Conservation (phyloP, 2,113 vertebrate species). For the Antechinus stuartii region DNA sequence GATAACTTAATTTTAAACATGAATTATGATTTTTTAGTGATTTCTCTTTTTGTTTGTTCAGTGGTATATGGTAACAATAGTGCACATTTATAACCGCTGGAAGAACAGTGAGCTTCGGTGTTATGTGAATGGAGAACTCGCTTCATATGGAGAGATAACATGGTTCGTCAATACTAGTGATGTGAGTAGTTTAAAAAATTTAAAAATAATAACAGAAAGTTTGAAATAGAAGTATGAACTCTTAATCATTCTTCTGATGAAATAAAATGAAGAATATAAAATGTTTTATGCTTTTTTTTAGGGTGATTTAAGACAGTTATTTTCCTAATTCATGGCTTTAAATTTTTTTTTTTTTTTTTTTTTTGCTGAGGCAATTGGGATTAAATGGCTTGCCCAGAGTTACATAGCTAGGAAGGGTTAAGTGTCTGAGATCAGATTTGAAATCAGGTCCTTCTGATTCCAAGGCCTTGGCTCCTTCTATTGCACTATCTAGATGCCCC, state of each 20-base stretch:
- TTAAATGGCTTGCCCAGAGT: too few species aligned
- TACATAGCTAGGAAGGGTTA: too few species aligned
- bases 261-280: constrained; percentile 10
- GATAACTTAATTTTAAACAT: neutral
- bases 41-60: constrained; percentile 73
- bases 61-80: constrained; percentile 99
- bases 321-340: neutral
- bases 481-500: too few species aligned
- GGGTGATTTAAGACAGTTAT: constrained; percentile 28
- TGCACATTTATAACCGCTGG: constrained; percentile 98
- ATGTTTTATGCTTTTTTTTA: constrained; percentile 16
- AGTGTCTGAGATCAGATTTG: too few species aligned
- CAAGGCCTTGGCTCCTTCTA: too few species aligned
- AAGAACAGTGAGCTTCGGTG: constrained; percentile 99
- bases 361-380: too few species aligned
- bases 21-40: constrained; percentile 39
- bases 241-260: constrained; percentile 22
- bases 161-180: constrained; percentile 99
- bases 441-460: too few species aligned
- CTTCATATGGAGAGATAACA: constrained; percentile 96
- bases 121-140: constrained; percentile 96
- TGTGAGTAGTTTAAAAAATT: constrained; percentile 86
- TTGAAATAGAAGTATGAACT: constrained; percentile 4
- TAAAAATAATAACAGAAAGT: neutral
- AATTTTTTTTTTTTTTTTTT: constrained; percentile 52